Evolutionary conservation across 2,113 vertebrate species (phyloP).

Genomic region (Ciconia boyciana): DNA sequence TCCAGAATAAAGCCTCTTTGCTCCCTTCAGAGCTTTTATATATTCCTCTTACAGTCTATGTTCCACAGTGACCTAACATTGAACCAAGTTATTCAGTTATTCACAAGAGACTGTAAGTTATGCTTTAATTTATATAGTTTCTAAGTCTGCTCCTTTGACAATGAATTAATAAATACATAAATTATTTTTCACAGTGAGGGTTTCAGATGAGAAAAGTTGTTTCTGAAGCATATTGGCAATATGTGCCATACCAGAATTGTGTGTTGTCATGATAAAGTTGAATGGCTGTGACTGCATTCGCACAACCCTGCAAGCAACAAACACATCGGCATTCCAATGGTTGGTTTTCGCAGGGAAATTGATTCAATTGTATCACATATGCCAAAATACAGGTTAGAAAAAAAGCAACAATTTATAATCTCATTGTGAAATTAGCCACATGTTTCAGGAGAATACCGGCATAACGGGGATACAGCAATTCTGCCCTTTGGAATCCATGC

Average conservation of each 20-base stretch:
- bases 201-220: slow-evolving; percentile 26
- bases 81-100: slow-evolving; percentile 72
- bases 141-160: slow-evolving; percentile 35
- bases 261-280: background rate
- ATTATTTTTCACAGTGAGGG: background rate
- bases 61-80: slow-evolving; percentile 75
- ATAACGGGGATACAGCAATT: background rate
- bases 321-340: background rate
- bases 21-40: slow-evolving; percentile 69
- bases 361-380: slow-evolving; percentile 17
- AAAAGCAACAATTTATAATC: slow-evolving; percentile 7
- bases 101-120: slow-evolving; percentile 57
- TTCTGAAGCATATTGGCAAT: slow-evolving; percentile 19
- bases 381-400: background rate
- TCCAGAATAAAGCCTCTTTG: slow-evolving; percentile 72
- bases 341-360: slow-evolving; percentile 17
- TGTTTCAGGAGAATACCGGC: slow-evolving; percentile 26
- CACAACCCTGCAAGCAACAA: background rate
- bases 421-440: slow-evolving; percentile 31
- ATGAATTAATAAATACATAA: background rate
- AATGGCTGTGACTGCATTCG: background rate
- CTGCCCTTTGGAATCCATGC: background rate
- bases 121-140: slow-evolving; percentile 57
- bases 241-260: background rate
- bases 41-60: slow-evolving; percentile 71